Evolutionary conservation across 2,888 invertebrate species (phyloP), one percentile per base, ranked within the genome.

Genomic region (Melieria picta): DNA sequence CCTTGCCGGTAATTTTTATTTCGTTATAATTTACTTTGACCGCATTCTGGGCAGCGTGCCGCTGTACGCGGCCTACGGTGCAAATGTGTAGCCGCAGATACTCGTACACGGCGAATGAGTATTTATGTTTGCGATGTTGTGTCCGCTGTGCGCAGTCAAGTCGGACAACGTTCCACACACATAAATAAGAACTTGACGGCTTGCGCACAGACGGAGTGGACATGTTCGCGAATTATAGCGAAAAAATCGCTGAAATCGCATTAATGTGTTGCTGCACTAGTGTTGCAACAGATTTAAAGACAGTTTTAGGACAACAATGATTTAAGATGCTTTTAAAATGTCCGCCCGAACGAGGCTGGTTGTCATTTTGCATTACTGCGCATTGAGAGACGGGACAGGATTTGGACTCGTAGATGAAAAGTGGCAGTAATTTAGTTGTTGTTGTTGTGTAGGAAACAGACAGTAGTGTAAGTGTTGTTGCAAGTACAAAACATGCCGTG

Each of bases 21-120:
- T 66, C 66, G 66, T 58, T 46, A 72, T 72, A 74, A 72, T 77
- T 76, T 70, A 72, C 67, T 71, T 74, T 76, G 76, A 76, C 74
- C 72, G 74, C 73, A 72, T 72, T 74, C 69, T 70, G 13, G 76
- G 75, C 74, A 72, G 74, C 73, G 72, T 72, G 72, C 69, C 68
- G 13, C 58, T 65, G 5, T 43, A 56, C n/a, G 30, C 30, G 30
- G 30, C 30, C 30, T 30, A 30, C 30, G 30, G 30, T 30, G 30
- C 30, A 30, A 30, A 30, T 30, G 30, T 30, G 1, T 30, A 30
- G 30, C 3, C 30, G 30, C 30, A 30, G 30, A 30, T 30, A 30
- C 3, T 30, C 30, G 10, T 1, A 58, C 43, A 58, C 13, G 11
- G 43, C 3, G 43, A 1, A 58, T 4, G 11, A 16, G 43, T 7